phyloP scores from a whole-genome alignment of 2,113 vertebrate species.

The Acanthisitta chloris region DNA sequence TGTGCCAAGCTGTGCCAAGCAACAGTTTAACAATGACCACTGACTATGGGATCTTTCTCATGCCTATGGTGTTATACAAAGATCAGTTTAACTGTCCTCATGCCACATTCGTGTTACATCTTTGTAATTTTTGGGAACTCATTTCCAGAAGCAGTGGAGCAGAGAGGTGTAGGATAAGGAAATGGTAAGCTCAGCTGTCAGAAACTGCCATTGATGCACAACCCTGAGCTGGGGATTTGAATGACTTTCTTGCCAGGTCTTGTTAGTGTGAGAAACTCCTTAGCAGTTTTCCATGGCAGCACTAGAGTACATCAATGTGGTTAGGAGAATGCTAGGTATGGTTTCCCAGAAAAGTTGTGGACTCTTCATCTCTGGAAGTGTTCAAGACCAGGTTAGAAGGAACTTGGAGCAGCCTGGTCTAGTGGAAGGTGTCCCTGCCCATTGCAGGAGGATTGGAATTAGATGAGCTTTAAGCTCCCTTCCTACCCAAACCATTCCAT shows the following conservation, averaged over 20 bases:
- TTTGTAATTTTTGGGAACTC: background rate
- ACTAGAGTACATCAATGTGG: rapidly evolving
- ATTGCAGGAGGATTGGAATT: background rate
- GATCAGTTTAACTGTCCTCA: background rate
- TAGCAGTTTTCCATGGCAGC: background rate
- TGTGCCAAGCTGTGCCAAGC: background rate
- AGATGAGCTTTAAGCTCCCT: background rate
- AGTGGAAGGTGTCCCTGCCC: background rate
- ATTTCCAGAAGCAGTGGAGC: background rate
- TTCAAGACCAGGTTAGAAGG: background rate
- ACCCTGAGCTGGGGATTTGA: background rate
- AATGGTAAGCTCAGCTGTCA: background rate
- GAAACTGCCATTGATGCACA: background rate
- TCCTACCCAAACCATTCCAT: background rate
- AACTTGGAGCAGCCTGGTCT: background rate
- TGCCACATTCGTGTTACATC: background rate
- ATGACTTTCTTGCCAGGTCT: background rate
- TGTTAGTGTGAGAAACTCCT: background rate
- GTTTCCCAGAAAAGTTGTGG: background rate
- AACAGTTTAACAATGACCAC: background rate
- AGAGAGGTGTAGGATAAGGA: background rate
- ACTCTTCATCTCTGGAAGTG: background rate
- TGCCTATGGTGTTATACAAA: background rate
- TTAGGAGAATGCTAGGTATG: background rate
- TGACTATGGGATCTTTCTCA: background rate